Conservation (phyloP, 2,113 vertebrate genomes). For the Dendrocopos noguchii region DNA sequence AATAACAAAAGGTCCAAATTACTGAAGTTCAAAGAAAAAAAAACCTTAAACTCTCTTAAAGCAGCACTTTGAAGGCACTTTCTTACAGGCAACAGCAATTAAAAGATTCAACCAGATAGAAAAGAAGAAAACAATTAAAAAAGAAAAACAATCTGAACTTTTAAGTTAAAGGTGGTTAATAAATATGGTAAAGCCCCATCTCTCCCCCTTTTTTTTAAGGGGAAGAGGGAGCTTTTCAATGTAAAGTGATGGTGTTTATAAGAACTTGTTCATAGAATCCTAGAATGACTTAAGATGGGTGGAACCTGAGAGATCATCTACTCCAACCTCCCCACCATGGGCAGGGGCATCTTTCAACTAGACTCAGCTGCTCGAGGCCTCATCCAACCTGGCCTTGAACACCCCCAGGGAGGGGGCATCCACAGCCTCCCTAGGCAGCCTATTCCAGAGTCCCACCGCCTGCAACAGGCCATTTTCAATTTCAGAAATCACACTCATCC, state of each 20-base stretch:
- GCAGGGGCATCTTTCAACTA: too few species aligned
- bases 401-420: too few species aligned
- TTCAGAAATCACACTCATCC: neutral
- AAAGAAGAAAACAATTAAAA: too few species aligned
- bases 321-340: too few species aligned
- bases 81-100: neutral
- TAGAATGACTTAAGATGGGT: too few species aligned
- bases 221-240: neutral
- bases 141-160: neutral
- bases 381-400: too few species aligned
- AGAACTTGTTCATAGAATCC: neutral
- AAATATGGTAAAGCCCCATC: neutral
- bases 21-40: neutral
- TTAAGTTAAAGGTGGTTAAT: neutral
- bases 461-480: neutral
- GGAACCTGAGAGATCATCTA: too few species aligned
- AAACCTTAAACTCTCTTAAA: neutral
- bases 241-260: neutral
- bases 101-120: neutral
- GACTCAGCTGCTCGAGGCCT: too few species aligned
- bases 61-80: neutral
- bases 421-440: too few species aligned
- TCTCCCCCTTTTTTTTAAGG: neutral
- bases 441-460: neutral
- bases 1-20: neutral